Percentiles rank a stretch among this genome's conserved stretches.
Evolutionary conservation across 2,797 vertebrate species (phyloP).

Genomic region (Megaceryle alcyon): DNA sequence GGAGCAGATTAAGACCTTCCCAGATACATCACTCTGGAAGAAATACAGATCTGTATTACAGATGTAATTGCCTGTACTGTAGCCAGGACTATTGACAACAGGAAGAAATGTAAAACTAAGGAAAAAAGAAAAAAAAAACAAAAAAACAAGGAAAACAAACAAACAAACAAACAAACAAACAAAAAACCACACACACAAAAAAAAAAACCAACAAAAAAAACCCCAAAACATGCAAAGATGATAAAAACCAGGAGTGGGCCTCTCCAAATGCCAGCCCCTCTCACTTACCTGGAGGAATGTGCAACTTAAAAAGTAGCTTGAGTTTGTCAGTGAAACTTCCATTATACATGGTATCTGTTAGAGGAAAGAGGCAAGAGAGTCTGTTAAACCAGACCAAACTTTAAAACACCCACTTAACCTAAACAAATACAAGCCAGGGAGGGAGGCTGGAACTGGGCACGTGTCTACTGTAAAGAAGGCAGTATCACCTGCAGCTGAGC

Average conservation of each 20-base stretch:
- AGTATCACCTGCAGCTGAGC: neutral
- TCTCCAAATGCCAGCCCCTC: neutral
- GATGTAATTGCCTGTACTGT: neutral
- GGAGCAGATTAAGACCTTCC: neutral
- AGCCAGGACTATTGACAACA: neutral
- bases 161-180: too few species aligned
- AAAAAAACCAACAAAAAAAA: too few species aligned
- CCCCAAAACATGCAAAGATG: neutral
- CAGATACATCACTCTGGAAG: neutral
- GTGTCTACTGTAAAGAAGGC: neutral
- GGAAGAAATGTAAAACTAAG: neutral
- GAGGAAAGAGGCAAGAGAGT: neutral
- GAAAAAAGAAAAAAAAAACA: neutral
- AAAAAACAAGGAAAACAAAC: too few species aligned
- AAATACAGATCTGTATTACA: neutral
- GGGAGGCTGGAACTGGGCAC: neutral
- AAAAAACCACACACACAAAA: too few species aligned
- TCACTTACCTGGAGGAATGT: constrained; percentile 91
- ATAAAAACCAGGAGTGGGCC: neutral
- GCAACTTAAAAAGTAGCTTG: constrained; percentile 96
- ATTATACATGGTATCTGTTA: constrained; percentile 89
- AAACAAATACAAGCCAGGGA: neutral
- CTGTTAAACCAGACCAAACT: neutral
- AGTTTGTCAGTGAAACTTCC: constrained; percentile 96
- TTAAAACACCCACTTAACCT: neutral